Percentiles rank a stretch among this genome's conserved stretches.
Evolutionary conservation across 1,140 invertebrate species (phyloP).

Genomic region (Rhyzopertha dominica): DNA sequence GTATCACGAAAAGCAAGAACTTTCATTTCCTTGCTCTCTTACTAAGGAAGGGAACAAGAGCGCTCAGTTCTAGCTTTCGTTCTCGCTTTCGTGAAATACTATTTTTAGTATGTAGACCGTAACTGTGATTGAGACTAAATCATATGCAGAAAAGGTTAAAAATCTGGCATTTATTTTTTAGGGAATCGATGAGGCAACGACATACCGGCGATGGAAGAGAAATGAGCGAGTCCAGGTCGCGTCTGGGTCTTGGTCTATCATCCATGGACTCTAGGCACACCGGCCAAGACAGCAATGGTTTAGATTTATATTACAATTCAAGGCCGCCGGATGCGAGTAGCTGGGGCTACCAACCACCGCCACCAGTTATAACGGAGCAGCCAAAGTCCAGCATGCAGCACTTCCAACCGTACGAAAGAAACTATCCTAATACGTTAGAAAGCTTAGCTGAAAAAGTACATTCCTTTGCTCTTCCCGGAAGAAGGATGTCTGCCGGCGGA

Average conservation of each 20-base stretch:
- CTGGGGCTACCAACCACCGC: slow-evolving; percentile 61
- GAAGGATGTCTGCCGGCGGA: slow-evolving; percentile 50
- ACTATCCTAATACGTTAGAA: slow-evolving; percentile 85
- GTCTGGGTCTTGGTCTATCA: slow-evolving; percentile 62
- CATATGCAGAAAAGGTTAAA: no score
- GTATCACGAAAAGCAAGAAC: no score
- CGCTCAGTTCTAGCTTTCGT: no score
- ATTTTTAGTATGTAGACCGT: no score
- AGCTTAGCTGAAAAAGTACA: slow-evolving; percentile 86
- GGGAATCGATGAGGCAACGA: slow-evolving; percentile 49
- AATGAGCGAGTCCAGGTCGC: slow-evolving; percentile 65
- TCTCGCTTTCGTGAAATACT: no score
- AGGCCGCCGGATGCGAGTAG: slow-evolving; percentile 45
- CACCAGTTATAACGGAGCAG: slow-evolving; percentile 82
- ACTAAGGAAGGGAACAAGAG: no score
- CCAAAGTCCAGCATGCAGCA: slow-evolving; percentile 73
- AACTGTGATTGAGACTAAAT: no score
- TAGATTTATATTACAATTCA: slow-evolving; percentile 79
- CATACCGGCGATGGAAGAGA: slow-evolving; percentile 65
- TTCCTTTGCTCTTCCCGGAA: slow-evolving; percentile 59
- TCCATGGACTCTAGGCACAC: slow-evolving; percentile 41
- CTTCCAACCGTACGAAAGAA: slow-evolving; percentile 75
- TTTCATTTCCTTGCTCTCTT: no score
- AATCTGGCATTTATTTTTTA: no score
- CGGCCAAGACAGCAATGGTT: slow-evolving; percentile 57